Evolutionary conservation across 2,797 vertebrate species (phyloP).

Genomic region (Falco concolor): DNA sequence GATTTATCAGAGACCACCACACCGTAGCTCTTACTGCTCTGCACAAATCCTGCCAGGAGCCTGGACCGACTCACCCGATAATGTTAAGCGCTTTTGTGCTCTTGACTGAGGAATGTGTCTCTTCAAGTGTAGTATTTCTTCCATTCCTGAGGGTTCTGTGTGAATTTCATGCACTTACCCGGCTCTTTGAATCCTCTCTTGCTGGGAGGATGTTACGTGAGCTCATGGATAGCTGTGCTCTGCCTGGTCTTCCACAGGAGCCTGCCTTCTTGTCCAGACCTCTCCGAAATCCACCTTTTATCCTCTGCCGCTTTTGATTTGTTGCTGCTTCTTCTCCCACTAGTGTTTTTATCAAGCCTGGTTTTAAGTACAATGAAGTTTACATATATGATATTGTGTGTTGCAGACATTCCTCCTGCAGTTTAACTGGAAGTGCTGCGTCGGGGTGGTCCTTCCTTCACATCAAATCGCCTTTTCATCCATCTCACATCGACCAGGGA

Average conservation of each 20-base stretch:
- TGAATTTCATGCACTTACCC: conserved; percentile 8
- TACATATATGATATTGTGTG: not conserved
- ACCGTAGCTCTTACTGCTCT: not conserved
- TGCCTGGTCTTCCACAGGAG: not conserved
- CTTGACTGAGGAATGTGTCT: not conserved
- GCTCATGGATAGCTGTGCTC: not conserved
- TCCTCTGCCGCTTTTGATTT: conserved; percentile 53
- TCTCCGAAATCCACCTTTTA: conserved; percentile 15
- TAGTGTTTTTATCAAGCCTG: not conserved
- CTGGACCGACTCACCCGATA: not conserved
- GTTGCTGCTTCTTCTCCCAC: not conserved
- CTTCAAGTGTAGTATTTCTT: not conserved
- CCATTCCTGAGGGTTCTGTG: not conserved
- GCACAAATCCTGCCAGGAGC: not conserved
- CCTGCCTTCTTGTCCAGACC: not conserved
- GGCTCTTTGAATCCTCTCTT: not conserved
- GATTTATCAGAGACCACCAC: not conserved
- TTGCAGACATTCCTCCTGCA: not conserved
- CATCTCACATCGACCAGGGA: not conserved
- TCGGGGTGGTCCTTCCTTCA: conserved; percentile 29
- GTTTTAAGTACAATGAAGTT: not conserved
- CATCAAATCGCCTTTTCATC: not conserved
- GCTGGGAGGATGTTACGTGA: not conserved
- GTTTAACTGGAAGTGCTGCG: not conserved
- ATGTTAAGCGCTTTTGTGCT: conserved; percentile 2